Evolutionary conservation across 2,113 vertebrate species (phyloP).

Genomic region (Upupa epops): DNA sequence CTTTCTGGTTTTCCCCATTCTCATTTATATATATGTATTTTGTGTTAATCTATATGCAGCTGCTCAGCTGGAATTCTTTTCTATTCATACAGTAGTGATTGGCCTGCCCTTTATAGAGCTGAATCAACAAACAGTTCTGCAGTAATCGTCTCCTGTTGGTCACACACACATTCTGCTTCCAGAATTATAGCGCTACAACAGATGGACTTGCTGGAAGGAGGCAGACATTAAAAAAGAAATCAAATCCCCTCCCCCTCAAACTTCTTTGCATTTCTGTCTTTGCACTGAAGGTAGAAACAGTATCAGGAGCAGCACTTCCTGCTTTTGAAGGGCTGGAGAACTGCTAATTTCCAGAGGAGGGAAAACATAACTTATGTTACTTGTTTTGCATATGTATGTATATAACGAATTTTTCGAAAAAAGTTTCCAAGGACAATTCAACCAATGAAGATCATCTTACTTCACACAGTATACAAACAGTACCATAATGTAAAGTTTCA

Average conservation of each 20-base stretch:
- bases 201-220: slow-evolving; percentile 71
- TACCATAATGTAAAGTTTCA: slow-evolving; percentile 24
- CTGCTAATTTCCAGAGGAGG: slow-evolving; percentile 33
- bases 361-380: slow-evolving; percentile 33
- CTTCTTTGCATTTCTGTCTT: slow-evolving; percentile 38
- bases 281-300: slow-evolving; percentile 48
- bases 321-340: slow-evolving; percentile 30
- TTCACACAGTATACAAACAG: neutral
- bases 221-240: slow-evolving; percentile 68
- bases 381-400: slow-evolving; percentile 31
- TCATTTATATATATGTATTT: slow-evolving; percentile 42
- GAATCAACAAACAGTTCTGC: slow-evolving; percentile 68
- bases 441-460: neutral
- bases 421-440: slow-evolving; percentile 13
- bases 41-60: slow-evolving; percentile 57
- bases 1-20: slow-evolving; percentile 45
- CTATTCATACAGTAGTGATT: slow-evolving; percentile 40
- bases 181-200: slow-evolving; percentile 63
- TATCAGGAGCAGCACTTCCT: slow-evolving; percentile 52
- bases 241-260: slow-evolving; percentile 41
- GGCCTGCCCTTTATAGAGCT: slow-evolving; percentile 64
- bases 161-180: slow-evolving; percentile 60
- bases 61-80: slow-evolving; percentile 59
- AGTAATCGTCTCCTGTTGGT: slow-evolving; percentile 70
- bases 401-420: slow-evolving; percentile 31